A percentile compares a stretch with the other conserved stretches of the same genome.
phyloP scores from a whole-genome alignment of 2,797 vertebrate genomes.

The Gambelia wislizenii region DNA sequence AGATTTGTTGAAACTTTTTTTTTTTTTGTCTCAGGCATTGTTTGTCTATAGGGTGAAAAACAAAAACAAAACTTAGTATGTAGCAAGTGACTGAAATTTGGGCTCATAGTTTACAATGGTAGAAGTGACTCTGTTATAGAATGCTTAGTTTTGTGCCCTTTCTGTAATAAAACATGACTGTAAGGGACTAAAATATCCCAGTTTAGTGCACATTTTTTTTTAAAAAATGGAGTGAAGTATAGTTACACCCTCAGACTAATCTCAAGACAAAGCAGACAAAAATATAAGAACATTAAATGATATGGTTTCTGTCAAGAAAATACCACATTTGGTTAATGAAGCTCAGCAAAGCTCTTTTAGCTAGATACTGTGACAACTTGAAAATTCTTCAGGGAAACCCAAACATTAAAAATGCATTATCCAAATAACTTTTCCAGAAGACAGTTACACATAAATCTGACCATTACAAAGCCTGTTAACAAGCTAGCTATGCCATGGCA shows the following conservation, averaged over 20 bases:
- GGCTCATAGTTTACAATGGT: no score
- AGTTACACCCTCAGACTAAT: not conserved
- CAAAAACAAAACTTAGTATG: no score
- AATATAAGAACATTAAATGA: not conserved
- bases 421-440: slow-evolving; percentile 2
- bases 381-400: not conserved
- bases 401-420: not conserved
- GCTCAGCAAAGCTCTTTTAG: not conserved
- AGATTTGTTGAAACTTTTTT: no score
- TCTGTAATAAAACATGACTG: no score
- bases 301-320: not conserved
- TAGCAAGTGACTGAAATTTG: no score
- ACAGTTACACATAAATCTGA: not conserved
- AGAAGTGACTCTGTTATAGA: no score
- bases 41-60: no score
- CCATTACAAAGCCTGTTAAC: not conserved
- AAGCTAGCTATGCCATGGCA: not conserved
- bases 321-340: not conserved
- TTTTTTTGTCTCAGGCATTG: no score
- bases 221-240: not conserved
- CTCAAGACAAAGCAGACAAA: not conserved
- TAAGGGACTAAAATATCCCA: no score
- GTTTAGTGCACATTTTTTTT: no score
- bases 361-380: not conserved
- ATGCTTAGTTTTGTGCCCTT: no score